These are phyloP conservation scores for Cyrtonyx montezumae DNA, from an alignment of 2,113 vertebrate genomes.

Conservation along the genomic window DNA sequence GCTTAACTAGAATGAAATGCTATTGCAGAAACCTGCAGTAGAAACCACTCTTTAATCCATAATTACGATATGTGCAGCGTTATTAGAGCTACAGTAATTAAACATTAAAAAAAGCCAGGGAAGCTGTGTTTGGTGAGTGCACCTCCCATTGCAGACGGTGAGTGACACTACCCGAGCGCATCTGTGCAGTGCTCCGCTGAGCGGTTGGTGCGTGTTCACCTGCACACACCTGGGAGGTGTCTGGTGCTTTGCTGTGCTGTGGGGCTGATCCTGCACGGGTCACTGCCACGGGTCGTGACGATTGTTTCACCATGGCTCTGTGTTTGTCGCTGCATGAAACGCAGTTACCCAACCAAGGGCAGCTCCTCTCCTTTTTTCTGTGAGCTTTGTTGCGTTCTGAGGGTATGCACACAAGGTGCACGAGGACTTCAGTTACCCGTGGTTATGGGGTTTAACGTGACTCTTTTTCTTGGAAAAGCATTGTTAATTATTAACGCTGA, in stretches of 20 bases:
- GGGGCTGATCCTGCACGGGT: accelerated
- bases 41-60: neutral
- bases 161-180: neutral
- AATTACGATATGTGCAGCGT: neutral
- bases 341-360: neutral
- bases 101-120: no score
- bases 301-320: neutral
- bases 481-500: neutral
- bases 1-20: neutral
- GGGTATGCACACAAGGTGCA: accelerated
- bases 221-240: accelerated
- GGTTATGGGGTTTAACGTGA: neutral
- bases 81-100: neutral
- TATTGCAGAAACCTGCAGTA: neutral
- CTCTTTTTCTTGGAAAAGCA: neutral
- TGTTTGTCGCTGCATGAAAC: neutral
- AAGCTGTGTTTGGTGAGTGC: accelerated
- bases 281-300: neutral
- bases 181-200: neutral
- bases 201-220: neutral
- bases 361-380: neutral
- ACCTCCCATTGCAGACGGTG: neutral
- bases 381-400: neutral
- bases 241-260: accelerated
- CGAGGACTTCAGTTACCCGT: neutral